phyloP scores from a whole-genome alignment of 1,140 invertebrate species.

The Dendrolimus kikuchii region DNA sequence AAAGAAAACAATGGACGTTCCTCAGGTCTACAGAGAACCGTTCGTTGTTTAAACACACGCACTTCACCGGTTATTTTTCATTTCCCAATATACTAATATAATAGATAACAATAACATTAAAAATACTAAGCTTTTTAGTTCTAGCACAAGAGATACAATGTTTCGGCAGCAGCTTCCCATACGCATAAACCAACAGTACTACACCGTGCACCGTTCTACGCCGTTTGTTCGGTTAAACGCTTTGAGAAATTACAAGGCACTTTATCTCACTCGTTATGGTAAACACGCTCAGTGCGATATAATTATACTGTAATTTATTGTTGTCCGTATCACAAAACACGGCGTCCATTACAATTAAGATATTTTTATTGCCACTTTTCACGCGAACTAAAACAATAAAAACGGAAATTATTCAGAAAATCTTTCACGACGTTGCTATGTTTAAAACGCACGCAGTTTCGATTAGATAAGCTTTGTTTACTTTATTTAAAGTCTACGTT shows the following conservation, averaged over 20 bases:
- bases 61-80: too few relatives aligned
- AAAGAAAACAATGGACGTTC: too few relatives aligned
- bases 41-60: too few relatives aligned
- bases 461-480: constrained; percentile 2
- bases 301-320: constrained; percentile 38
- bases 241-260: constrained; percentile 17
- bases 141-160: too few relatives aligned
- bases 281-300: constrained; percentile 33
- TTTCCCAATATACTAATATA: too few relatives aligned
- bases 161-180: background rate
- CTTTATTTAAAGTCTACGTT: constrained; percentile 3
- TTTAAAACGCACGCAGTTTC: too few relatives aligned
- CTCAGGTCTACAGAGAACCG: too few relatives aligned
- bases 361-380: constrained; percentile 57
- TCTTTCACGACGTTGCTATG: background rate
- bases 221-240: background rate
- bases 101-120: too few relatives aligned
- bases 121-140: too few relatives aligned
- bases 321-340: constrained; percentile 56
- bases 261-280: constrained; percentile 56
- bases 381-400: constrained; percentile 37
- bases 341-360: constrained; percentile 52
- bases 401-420: constrained; percentile 9
- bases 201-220: background rate
- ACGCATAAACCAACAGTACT: background rate